Evolutionary conservation across 2,113 vertebrate genomes (phyloP).

Genomic region (Brachyhypopomus gauderio): DNA sequence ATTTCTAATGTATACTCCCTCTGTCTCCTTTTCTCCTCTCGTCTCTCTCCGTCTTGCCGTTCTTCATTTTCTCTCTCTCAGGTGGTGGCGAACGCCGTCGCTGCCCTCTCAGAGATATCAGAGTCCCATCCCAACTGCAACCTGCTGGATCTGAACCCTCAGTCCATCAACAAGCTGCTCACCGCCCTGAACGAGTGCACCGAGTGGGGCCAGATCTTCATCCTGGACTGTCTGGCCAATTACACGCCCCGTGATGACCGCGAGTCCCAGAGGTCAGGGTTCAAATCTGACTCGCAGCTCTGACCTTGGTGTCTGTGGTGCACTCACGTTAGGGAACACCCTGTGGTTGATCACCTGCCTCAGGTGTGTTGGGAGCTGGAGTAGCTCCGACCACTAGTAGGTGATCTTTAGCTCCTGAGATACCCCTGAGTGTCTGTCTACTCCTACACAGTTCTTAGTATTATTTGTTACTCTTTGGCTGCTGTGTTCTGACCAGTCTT

Average conservation of each 20-base stretch:
- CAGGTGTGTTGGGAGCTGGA: background rate
- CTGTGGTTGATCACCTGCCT: too few relatives aligned
- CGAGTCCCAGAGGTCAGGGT: slow-evolving; percentile 92
- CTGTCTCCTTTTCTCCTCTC: background rate
- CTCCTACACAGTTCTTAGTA: too few relatives aligned
- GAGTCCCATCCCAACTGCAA: slow-evolving; percentile 98
- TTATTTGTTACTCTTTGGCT: too few relatives aligned
- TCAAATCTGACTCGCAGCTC: background rate
- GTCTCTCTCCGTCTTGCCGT: background rate
- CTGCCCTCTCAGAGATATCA: slow-evolving; percentile 93
- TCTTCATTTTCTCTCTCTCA: slow-evolving; percentile 54
- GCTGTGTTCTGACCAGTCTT: too few relatives aligned
- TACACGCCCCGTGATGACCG: slow-evolving; percentile 96
- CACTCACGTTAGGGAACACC: background rate
- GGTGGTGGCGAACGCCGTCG: slow-evolving; percentile 97
- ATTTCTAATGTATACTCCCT: background rate
- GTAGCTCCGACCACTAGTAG: too few relatives aligned
- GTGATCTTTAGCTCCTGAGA: too few relatives aligned
- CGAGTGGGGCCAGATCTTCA: slow-evolving; percentile 99
- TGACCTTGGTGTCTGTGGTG: background rate
- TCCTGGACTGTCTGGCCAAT: slow-evolving; percentile 96
- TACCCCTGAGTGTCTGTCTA: too few relatives aligned
- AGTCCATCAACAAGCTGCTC: slow-evolving; percentile 97
- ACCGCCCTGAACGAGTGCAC: slow-evolving; percentile 97
- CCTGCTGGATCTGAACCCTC: slow-evolving; percentile 94